Evolutionary conservation across 2,797 vertebrate species (phyloP).

Genomic region (Sebastolobus alascanus): DNA sequence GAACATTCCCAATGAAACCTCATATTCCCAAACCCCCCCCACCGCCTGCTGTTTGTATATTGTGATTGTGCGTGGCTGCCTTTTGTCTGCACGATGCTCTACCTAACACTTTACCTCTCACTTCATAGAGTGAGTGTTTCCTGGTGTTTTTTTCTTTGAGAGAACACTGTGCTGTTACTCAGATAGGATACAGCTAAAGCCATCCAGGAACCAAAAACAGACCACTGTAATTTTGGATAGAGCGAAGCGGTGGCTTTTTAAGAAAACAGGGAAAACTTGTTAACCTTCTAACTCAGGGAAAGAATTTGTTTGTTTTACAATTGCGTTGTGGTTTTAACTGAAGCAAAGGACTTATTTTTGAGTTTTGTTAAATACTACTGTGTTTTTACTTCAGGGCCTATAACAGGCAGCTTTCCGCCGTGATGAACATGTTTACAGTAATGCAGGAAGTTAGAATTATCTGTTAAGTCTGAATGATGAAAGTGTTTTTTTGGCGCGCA

Average conservation of each 20-base stretch:
- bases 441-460: constrained; percentile 55
- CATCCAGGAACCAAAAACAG: constrained; percentile 52
- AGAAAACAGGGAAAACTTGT: constrained; percentile 40
- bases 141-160: constrained; percentile 24
- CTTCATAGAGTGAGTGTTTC: constrained; percentile 53
- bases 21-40: constrained; percentile 36
- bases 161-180: constrained; percentile 27
- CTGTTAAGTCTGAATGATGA: constrained; percentile 37
- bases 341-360: neutral
- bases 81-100: constrained; percentile 52
- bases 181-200: constrained; percentile 23
- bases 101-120: constrained; percentile 40
- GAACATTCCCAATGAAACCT: constrained; percentile 47
- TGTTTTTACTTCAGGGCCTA: constrained; percentile 7
- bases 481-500: constrained; percentile 28
- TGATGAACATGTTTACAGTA: constrained; percentile 25
- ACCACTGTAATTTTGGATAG: constrained; percentile 67
- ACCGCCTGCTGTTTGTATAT: constrained; percentile 55
- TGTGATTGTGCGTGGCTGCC: neutral
- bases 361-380: constrained; percentile 22
- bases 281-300: constrained; percentile 36
- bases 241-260: constrained; percentile 51
- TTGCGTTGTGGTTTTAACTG: constrained; percentile 37
- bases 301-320: constrained; percentile 54
- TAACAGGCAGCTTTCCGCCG: constrained; percentile 9